Evolutionary conservation across 2,888 invertebrate species (phyloP).

Genomic region (Exephanes ischioxanthus): DNA sequence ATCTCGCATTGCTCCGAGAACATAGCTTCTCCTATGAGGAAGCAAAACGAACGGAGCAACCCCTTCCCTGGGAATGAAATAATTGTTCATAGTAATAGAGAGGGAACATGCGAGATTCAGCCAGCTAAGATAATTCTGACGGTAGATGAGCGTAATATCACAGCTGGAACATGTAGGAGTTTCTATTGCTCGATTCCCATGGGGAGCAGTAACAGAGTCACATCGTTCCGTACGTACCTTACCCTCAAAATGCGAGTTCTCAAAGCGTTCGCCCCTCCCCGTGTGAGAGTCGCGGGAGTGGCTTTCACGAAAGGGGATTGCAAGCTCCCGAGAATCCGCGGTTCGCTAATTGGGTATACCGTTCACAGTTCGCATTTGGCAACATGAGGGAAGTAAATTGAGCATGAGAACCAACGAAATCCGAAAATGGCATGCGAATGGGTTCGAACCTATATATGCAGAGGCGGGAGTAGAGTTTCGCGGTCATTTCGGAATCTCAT

Average conservation of each 20-base stretch:
- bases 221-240: not conserved
- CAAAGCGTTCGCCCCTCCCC: not conserved
- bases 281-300: not conserved
- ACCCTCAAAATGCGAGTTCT: not conserved
- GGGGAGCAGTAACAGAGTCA: not conserved
- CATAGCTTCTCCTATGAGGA: no score
- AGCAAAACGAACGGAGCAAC: not conserved
- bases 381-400: not conserved
- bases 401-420: not conserved
- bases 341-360: slow-evolving; percentile 9
- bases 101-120: not conserved
- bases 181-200: not conserved
- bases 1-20: no score
- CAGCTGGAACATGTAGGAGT: not conserved
- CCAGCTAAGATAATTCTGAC: not conserved
- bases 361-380: slow-evolving; percentile 2
- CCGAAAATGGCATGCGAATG: not conserved
- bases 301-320: slow-evolving; percentile 6
- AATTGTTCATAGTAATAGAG: not conserved
- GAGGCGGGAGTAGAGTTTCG: not conserved
- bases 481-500: not conserved
- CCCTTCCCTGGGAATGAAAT: not conserved
- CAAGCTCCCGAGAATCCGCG: slow-evolving; percentile 2
- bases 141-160: not conserved
- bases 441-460: not conserved